Evolutionary conservation across 2,113 vertebrate genomes (phyloP).

Genomic region (Neofelis nebulosa): DNA sequence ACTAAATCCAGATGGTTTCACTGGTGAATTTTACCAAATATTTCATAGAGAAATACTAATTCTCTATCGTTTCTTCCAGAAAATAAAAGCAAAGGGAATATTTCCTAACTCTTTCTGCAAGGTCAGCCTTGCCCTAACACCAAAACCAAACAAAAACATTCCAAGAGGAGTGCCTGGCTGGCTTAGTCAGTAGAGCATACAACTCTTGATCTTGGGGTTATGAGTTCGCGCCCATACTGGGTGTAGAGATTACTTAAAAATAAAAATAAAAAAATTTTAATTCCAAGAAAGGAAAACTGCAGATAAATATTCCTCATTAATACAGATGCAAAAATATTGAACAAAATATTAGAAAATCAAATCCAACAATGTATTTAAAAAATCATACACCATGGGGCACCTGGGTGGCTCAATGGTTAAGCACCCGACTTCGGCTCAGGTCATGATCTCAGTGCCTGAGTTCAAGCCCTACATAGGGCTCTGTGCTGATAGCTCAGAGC

Average conservation of each 20-base stretch:
- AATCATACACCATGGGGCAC: neutral
- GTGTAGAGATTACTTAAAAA: neutral
- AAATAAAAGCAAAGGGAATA: neutral
- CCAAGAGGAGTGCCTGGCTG: neutral
- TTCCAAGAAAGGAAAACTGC: neutral
- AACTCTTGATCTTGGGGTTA: neutral
- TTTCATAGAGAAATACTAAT: neutral
- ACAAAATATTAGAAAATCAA: slow-evolving; percentile 23
- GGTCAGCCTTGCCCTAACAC: neutral
- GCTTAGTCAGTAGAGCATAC: neutral
- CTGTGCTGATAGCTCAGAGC: too few species aligned
- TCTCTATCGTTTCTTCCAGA: neutral
- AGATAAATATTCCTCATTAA: neutral
- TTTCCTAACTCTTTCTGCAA: neutral
- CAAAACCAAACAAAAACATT: neutral
- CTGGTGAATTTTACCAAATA: neutral
- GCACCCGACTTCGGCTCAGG: too few species aligned
- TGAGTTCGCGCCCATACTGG: neutral
- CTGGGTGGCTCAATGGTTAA: too few species aligned
- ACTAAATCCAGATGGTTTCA: neutral
- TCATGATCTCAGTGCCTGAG: too few species aligned
- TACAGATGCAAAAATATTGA: neutral
- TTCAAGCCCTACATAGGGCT: too few species aligned
- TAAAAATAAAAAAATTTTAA: neutral
- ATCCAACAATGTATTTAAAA: neutral